phyloP scores from a whole-genome alignment of 37 sponge, comb jelly and placozoan species.

The Theonella swinhoei region DNA sequence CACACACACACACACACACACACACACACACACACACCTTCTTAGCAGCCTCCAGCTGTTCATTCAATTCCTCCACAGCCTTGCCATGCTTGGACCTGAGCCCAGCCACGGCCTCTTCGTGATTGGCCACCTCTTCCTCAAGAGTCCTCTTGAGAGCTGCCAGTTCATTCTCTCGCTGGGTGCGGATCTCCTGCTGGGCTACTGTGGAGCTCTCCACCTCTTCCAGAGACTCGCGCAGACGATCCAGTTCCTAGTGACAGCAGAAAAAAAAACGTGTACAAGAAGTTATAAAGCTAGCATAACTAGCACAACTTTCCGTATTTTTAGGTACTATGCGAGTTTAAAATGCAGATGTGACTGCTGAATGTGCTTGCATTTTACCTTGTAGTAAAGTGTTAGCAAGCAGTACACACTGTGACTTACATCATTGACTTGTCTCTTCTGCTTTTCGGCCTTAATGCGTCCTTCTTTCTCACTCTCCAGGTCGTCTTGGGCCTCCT shows the following conservation, averaged over 20 bases:
- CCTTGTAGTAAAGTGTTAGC: no score
- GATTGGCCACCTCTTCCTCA: constrained; percentile 75
- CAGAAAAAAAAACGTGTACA: neutral
- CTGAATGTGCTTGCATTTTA: no score
- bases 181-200: constrained; percentile 81
- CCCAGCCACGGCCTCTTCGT: constrained; percentile 66
- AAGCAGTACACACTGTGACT: constrained; percentile 2
- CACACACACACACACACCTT: constrained; percentile 72
- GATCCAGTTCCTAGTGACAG: constrained; percentile 93
- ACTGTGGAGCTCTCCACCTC: constrained; percentile 72
- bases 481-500: constrained; percentile 92
- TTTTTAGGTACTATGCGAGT: no score
- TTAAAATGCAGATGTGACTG: no score
- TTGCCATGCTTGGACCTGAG: constrained; percentile 78
- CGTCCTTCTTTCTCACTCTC: constrained; percentile 85
- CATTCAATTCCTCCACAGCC: constrained; percentile 82
- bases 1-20: neutral
- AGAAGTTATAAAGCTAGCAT: neutral
- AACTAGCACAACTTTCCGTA: no score
- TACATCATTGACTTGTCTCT: constrained; percentile 78
- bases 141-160: constrained; percentile 79
- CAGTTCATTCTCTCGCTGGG: constrained; percentile 87
- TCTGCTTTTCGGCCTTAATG: constrained; percentile 69
- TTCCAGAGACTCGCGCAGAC: constrained; percentile 76
- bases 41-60: constrained; percentile 83